Evolutionary conservation across 2,797 vertebrate species (phyloP).

Genomic region (Distichodus sexfasciatus): DNA sequence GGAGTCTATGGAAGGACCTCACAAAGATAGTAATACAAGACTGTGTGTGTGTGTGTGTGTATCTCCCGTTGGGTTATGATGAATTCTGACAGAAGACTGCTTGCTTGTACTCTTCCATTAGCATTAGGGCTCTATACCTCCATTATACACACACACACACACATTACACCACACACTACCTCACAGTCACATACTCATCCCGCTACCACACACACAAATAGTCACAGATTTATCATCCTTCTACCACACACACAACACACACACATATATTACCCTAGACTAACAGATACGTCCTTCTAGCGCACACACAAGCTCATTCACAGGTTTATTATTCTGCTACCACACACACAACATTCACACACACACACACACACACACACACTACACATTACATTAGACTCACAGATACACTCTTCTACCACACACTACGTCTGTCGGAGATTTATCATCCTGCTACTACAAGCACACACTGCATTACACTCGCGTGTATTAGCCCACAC

Average conservation of each 20-base stretch:
- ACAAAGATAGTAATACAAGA: no score
- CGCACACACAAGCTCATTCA: neutral
- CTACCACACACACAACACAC: neutral
- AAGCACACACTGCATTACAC: no score
- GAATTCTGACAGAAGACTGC: conserved; percentile 31
- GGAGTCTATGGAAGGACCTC: no score
- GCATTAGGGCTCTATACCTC: conserved; percentile 27
- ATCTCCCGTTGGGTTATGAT: conserved; percentile 8
- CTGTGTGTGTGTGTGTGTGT: neutral
- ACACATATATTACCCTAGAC: neutral
- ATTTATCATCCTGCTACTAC: no score
- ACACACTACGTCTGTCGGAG: no score
- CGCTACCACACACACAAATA: neutral
- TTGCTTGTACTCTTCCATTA: conserved; percentile 29
- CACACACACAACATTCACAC: neutral
- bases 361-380: neutral
- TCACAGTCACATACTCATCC: neutral
- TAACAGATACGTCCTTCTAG: no score
- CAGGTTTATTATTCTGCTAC: neutral
- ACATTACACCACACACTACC: neutral
- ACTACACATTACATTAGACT: no score
- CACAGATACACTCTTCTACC: no score
- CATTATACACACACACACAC: conserved; percentile 22
- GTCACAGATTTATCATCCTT: neutral
- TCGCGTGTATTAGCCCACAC: no score